Conservation (phyloP, 2,888 invertebrate species). For the Orthosia gothica region DNA sequence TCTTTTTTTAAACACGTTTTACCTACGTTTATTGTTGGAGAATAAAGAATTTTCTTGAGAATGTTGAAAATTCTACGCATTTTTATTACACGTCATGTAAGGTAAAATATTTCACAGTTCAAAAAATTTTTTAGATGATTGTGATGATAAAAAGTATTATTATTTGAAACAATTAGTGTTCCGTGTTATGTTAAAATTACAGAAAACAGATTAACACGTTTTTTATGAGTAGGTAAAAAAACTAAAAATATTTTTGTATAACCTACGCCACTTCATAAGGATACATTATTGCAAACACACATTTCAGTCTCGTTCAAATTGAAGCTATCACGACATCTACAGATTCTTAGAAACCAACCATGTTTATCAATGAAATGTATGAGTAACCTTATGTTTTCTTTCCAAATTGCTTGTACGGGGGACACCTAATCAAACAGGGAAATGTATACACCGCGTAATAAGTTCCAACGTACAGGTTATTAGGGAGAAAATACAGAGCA, state of each 20-base stretch:
- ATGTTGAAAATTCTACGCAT: not conserved
- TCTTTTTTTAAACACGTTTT: constrained; percentile 3
- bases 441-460: constrained; percentile 52
- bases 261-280: not conserved
- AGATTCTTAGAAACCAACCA: constrained; percentile 26
- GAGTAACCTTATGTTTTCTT: constrained; percentile 54
- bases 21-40: not conserved
- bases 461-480: constrained; percentile 49
- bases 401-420: constrained; percentile 56
- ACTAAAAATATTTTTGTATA: not conserved
- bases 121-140: too few species aligned
- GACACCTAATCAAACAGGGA: constrained; percentile 65
- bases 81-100: not conserved
- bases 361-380: constrained; percentile 61
- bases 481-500: constrained; percentile 22
- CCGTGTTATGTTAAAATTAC: too few species aligned
- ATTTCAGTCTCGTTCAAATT: constrained; percentile 13
- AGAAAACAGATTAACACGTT: not conserved
- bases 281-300: constrained; percentile 21
- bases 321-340: constrained; percentile 11
- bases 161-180: too few species aligned
- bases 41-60: not conserved
- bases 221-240: not conserved
- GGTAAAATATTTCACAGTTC: not conserved
- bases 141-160: too few species aligned